Evolutionary conservation across 2,113 vertebrate species (phyloP), one percentile per base, ranked within the genome.

Genomic region (Mandrillus leucophaeus): DNA sequence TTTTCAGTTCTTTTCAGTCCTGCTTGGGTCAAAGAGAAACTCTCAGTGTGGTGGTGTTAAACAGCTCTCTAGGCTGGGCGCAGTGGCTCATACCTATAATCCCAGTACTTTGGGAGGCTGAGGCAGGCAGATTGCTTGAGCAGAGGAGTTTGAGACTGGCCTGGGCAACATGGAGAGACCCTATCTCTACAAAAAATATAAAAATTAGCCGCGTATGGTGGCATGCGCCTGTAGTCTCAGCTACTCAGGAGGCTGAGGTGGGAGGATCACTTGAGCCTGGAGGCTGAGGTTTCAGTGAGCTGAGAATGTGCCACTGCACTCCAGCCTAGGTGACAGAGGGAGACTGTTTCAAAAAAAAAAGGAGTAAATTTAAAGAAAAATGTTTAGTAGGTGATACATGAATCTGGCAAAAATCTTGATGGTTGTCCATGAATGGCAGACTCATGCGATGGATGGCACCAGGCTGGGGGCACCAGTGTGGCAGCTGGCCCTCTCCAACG

Each of bases 401-500:
- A n/a, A n/a, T 35, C 81, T 72, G 38, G n/a, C 20, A 38, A 72
- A 70, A 80, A 72, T 3, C 3, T 12, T 43, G 55, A 35, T 48
- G 17, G 4, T 76, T 23, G 32, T 2, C 5, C 3, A 40, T 0
- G 8, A 61, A 70, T 0, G 38, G 55, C 70, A 27, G 10, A 73
- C 10, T 23, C 20, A 1, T 3, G 4, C 0, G 5, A 59, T 2
- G 1, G 32, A 32, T 16, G 27, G 79, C 55, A 7, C 22, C 8
- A 2, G 18, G 40, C 25, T 27, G 52, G 32, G 30, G 82, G 38
- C 30, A 68, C 30, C 66, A 68, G 32, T 3, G 25, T 40, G 72
- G 52, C 27, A 40, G 23, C 22, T 32, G 45, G 23, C 27, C 48
- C 48, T 40, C 59, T 76, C 50, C 38, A 6, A 1, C 10, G 14